phyloP scores from a whole-genome alignment of 2,113 vertebrate genomes.

The Elgaria multicarinata region DNA sequence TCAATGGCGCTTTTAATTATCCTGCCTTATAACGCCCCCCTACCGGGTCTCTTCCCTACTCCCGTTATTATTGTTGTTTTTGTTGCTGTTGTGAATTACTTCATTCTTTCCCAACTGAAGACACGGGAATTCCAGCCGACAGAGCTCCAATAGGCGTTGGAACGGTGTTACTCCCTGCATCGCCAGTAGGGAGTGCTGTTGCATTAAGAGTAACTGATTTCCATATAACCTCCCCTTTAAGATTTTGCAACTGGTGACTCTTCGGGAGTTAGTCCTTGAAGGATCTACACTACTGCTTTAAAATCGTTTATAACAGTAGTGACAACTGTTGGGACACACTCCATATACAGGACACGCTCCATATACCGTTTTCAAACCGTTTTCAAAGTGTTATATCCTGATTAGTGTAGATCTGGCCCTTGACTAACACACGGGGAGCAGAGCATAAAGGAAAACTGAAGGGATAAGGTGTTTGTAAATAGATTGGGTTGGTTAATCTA shows the following conservation, averaged over 20 bases:
- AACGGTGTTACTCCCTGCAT: not conserved
- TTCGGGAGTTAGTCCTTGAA: too few relatives aligned
- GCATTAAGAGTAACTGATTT: slow-evolving; percentile 18
- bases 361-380: too few relatives aligned
- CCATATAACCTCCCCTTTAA: not conserved
- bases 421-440: not conserved
- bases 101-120: not conserved
- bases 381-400: too few relatives aligned
- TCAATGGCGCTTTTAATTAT: rapidly evolving
- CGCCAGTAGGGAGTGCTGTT: slow-evolving; percentile 52
- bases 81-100: rapidly evolving
- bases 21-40: not conserved
- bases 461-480: not conserved
- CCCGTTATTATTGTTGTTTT: not conserved
- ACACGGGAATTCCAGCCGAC: too few relatives aligned
- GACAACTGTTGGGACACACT: too few relatives aligned
- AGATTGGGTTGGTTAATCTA: not conserved
- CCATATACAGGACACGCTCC: too few relatives aligned
- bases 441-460: too few relatives aligned
- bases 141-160: not conserved
- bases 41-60: not conserved
- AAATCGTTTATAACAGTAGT: too few relatives aligned
- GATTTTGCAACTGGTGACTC: too few relatives aligned
- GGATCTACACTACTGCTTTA: too few relatives aligned
- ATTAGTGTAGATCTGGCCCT: too few relatives aligned